Evolutionary conservation across 1,140 invertebrate species (phyloP), one percentile per base, ranked within the genome.

Genomic region (Palaemon carinicauda): DNA sequence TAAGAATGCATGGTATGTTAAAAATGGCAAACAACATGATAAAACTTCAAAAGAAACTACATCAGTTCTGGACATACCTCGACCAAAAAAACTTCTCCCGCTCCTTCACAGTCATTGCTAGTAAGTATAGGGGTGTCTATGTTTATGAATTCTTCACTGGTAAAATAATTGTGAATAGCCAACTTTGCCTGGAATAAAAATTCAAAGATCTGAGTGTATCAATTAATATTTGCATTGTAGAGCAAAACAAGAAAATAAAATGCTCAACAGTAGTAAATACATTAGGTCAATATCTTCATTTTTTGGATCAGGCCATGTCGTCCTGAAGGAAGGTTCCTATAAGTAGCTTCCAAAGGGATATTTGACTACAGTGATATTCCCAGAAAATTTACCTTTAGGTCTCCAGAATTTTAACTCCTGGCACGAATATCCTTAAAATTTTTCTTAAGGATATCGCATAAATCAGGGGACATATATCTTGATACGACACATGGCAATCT

Each of bases 71-170:
- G 9, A 17, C 79, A 88, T 87, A 88, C 88, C 73, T 53, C 92
- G 1, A 96, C 93, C 73, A 91, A 91, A 91, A 97, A 96, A 1
- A 96, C 93, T 93, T 99, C 97, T 21, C 98, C 98, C 71, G 96
- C 98, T n/a, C 98, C 98, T 93, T 99, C 98, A 92, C 98, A 99
- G 92, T 99, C 98, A 92, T 98, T 99, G 10, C 96, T 95, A n/a
- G 98, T 99, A 17, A 99, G 91, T 87, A 99, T 94, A 17, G 98
- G 98, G n/a, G 97, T 96, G 90, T 99, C 94, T 31, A 99, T 93
- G 88, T 95, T 94, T 33, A 96, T 91, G 92, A 96, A 99, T 24
- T 94, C 94, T 73, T 94, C 92, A 50, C 93, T 91, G 91, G 94
- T 92, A 90, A 97, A 95, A 91, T 94, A 95, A 89, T 95, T 92